Conservation (phyloP, 2,797 vertebrate species). For the Chrysocyon brachyurus region DNA sequence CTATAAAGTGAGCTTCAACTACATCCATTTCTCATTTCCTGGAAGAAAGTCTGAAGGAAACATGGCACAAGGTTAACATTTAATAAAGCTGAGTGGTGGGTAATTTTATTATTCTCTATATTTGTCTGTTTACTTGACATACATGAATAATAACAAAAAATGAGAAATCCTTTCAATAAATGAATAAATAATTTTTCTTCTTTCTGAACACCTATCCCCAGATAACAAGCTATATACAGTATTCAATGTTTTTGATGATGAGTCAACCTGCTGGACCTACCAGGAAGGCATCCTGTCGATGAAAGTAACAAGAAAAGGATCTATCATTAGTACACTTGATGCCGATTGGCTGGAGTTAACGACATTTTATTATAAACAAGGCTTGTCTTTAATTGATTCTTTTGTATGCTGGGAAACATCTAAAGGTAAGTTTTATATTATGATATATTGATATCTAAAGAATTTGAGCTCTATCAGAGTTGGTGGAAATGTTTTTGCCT, state of each 20-base stretch:
- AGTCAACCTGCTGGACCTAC: constrained; percentile 94
- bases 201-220: constrained; percentile 65
- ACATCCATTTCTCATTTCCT: not conserved
- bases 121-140: not conserved
- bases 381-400: constrained; percentile 96
- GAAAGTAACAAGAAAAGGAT: constrained; percentile 95
- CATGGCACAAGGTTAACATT: not conserved
- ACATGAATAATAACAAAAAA: not conserved
- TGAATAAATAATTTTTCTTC: not conserved
- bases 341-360: constrained; percentile 99
- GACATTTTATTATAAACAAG: constrained; percentile 96
- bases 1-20: not conserved
- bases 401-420: constrained; percentile 97
- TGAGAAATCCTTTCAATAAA: not conserved
- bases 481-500: constrained; percentile 53
- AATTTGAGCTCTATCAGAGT: not conserved
- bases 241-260: constrained; percentile 91
- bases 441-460: constrained; percentile 1
- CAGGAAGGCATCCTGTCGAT: constrained; percentile 95
- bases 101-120: not conserved
- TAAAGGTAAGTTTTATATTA: constrained; percentile 90
- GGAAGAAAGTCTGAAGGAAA: constrained; percentile 3
- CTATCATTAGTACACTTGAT: constrained; percentile 95
- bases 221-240: constrained; percentile 87
- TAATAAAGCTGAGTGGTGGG: not conserved